Conservation (phyloP, 2,113 vertebrate species). For the Elgaria multicarinata region DNA sequence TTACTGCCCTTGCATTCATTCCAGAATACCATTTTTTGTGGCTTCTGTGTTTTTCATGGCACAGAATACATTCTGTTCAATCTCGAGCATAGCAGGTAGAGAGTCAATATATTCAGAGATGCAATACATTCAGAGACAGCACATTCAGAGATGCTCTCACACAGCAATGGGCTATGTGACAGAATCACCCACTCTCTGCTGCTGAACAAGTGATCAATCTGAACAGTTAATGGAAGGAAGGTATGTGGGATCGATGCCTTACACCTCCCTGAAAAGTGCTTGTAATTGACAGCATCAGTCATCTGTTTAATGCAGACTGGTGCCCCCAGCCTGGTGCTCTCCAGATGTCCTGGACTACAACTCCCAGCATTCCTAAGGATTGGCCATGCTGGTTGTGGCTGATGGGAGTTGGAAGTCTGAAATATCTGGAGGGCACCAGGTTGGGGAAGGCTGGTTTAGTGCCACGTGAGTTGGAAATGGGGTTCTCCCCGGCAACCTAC, state of each 20-base stretch:
- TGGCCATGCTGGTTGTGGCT: too few relatives aligned
- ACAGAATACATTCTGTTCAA: not conserved
- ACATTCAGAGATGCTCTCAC: not conserved
- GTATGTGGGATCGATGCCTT: not conserved
- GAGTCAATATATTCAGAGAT: too few relatives aligned
- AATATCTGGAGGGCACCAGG: too few relatives aligned
- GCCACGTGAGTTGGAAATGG: not conserved
- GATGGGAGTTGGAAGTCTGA: too few relatives aligned
- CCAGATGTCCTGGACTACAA: too few relatives aligned
- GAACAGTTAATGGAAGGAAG: not conserved
- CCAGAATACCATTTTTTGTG: not conserved
- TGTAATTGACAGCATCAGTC: not conserved
- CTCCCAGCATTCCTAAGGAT: too few relatives aligned
- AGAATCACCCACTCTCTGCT: not conserved
- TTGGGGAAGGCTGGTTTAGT: not conserved
- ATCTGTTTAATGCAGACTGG: not conserved
- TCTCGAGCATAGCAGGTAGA: too few relatives aligned
- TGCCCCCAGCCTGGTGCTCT: too few relatives aligned
- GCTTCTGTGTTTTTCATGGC: not conserved
- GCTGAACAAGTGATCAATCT: not conserved
- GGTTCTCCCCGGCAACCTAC: not conserved
- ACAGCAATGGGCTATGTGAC: not conserved
- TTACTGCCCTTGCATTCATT: not conserved
- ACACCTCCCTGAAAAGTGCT: not conserved
- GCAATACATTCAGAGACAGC: not conserved